phyloP scores from a whole-genome alignment of 2,888 invertebrate genomes.

The Nomada hirtipes region DNA sequence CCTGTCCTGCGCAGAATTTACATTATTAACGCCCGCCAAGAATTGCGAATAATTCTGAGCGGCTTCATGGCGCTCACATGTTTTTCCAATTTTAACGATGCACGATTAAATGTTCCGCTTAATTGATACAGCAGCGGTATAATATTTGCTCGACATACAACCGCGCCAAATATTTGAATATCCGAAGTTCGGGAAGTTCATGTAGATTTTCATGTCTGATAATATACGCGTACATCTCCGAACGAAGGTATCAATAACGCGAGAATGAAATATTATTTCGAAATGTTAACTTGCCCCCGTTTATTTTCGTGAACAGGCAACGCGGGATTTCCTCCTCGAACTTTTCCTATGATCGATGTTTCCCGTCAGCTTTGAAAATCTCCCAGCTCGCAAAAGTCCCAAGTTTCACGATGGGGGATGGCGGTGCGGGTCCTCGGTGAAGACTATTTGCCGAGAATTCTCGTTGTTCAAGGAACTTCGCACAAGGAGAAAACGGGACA shows the following conservation, averaged over 20 bases:
- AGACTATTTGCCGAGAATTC: conserved; percentile 54
- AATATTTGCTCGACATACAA: no score
- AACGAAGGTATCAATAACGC: no score
- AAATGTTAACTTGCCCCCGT: not conserved
- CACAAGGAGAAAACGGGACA: not conserved
- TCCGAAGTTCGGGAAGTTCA: no score
- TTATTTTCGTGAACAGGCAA: conserved; percentile 2
- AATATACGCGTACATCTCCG: no score
- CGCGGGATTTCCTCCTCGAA: conserved; percentile 15
- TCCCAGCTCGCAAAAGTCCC: not conserved
- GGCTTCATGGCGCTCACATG: no score
- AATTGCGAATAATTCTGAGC: no score
- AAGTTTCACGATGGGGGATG: conserved; percentile 13
- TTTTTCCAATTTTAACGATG: no score
- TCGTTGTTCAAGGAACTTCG: conserved; percentile 33
- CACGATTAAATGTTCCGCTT: no score
- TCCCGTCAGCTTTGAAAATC: conserved; percentile 24
- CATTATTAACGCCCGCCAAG: no score
- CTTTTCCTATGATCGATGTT: conserved; percentile 11
- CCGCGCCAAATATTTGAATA: no score
- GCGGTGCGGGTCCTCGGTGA: conserved; percentile 16
- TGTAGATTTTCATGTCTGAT: no score
- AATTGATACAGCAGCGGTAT: no score
- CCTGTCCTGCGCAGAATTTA: not conserved
- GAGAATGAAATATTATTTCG: conserved; percentile 10